Evolutionary conservation across 2,113 vertebrate species (phyloP).

Genomic region (Lepisosteus oculatus): DNA sequence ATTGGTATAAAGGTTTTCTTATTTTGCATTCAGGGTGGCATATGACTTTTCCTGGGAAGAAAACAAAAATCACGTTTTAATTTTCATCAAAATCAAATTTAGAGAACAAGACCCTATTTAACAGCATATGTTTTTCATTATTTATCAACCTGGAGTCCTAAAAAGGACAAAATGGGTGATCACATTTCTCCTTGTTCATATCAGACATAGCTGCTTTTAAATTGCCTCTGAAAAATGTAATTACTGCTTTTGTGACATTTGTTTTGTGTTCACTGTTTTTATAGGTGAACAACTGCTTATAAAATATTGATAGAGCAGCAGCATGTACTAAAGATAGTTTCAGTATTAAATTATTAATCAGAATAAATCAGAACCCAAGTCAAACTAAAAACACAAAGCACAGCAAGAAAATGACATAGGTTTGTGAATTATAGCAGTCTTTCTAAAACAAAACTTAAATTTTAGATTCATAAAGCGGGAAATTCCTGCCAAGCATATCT

Average conservation of each 20-base stretch:
- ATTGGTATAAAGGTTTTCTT: neutral
- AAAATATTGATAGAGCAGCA: slow-evolving; percentile 50
- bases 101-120: neutral
- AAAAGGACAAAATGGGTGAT: neutral
- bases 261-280: slow-evolving; percentile 37
- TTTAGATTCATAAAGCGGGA: neutral
- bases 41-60: slow-evolving; percentile 5
- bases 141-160: neutral
- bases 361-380: slow-evolving; percentile 36
- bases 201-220: neutral
- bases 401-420: neutral
- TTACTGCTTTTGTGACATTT: too few relatives aligned
- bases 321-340: slow-evolving; percentile 42
- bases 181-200: neutral
- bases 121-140: neutral
- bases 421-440: neutral
- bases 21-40: neutral
- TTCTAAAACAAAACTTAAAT: neutral
- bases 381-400: neutral
- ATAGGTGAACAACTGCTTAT: slow-evolving; percentile 35
- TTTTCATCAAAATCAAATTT: neutral
- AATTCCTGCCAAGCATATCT: neutral
- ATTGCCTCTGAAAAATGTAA: neutral
- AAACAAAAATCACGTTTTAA: neutral
- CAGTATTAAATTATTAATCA: slow-evolving; percentile 58